phyloP scores from a whole-genome alignment of 2,888 invertebrate genomes.

The Diplolepis rosae region DNA sequence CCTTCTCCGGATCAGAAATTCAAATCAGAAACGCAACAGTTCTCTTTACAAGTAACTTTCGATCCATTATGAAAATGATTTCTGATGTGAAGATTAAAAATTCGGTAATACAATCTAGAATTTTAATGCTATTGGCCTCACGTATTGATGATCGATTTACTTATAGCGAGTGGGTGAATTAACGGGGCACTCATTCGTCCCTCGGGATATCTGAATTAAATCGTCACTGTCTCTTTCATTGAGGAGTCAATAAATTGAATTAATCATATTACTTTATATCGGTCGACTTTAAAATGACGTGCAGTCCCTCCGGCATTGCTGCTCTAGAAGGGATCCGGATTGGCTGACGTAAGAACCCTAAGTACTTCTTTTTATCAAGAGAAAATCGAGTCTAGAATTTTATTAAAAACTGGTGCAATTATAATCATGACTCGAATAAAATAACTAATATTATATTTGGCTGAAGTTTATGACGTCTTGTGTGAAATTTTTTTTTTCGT shows the following conservation, averaged over 20 bases:
- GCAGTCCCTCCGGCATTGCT: slow-evolving; percentile 64
- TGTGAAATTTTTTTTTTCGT: too few species aligned
- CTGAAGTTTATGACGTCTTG: too few species aligned
- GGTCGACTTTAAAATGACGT: slow-evolving; percentile 70
- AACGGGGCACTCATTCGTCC: slow-evolving; percentile 12
- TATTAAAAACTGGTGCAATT: too few species aligned
- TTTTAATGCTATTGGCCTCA: slow-evolving; percentile 6
- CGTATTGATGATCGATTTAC: slow-evolving; percentile 22
- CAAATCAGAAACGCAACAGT: too few species aligned
- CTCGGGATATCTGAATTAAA: slow-evolving; percentile 19
- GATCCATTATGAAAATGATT: too few species aligned
- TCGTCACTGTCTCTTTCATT: slow-evolving; percentile 29
- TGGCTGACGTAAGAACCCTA: background rate
- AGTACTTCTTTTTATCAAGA: background rate
- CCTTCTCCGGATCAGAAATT: background rate
- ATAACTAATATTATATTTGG: too few species aligned
- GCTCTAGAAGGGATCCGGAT: slow-evolving; percentile 29
- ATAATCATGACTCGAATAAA: too few species aligned
- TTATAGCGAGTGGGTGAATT: slow-evolving; percentile 27
- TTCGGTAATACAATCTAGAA: background rate
- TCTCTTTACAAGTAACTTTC: too few species aligned
- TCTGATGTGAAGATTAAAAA: too few species aligned
- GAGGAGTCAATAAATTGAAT: slow-evolving; percentile 65
- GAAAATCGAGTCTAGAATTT: background rate
- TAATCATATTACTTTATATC: slow-evolving; percentile 69